These are phyloP conservation scores for Lasioglossum malachurum DNA, from an alignment of 2,888 invertebrate genomes.

Conservation along the genomic window DNA sequence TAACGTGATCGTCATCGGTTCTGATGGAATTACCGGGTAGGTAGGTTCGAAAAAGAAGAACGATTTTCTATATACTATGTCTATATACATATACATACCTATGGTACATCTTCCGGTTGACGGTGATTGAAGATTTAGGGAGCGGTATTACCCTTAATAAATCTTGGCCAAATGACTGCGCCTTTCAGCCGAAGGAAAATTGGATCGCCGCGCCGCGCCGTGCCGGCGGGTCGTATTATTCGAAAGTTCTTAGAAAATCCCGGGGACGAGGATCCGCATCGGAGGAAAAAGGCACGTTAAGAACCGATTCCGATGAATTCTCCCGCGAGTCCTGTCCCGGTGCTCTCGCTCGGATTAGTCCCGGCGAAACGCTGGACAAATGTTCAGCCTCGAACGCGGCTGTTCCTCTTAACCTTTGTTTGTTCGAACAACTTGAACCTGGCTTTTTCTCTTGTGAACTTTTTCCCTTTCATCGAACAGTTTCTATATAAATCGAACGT, in stretches of 20 bases:
- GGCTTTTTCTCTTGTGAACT: background rate
- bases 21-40: background rate
- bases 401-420: background rate
- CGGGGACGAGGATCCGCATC: background rate
- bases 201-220: background rate
- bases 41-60: background rate
- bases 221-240: background rate
- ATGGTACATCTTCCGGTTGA: slow-evolving; percentile 5
- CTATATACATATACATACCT: no score
- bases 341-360: background rate
- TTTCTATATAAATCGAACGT: background rate
- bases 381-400: background rate
- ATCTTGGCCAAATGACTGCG: slow-evolving; percentile 18
- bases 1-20: background rate
- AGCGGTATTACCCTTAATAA: slow-evolving; percentile 16
- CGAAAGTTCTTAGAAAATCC: slow-evolving; percentile 3
- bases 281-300: background rate
- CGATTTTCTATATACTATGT: background rate
- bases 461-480: background rate
- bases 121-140: slow-evolving; percentile 16
- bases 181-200: slow-evolving; percentile 11
- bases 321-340: background rate
- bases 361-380: background rate
- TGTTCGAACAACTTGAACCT: background rate
- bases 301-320: background rate